Evolutionary conservation across 2,113 vertebrate genomes (phyloP).

Genomic region (Phalacrocorax brasilianus): DNA sequence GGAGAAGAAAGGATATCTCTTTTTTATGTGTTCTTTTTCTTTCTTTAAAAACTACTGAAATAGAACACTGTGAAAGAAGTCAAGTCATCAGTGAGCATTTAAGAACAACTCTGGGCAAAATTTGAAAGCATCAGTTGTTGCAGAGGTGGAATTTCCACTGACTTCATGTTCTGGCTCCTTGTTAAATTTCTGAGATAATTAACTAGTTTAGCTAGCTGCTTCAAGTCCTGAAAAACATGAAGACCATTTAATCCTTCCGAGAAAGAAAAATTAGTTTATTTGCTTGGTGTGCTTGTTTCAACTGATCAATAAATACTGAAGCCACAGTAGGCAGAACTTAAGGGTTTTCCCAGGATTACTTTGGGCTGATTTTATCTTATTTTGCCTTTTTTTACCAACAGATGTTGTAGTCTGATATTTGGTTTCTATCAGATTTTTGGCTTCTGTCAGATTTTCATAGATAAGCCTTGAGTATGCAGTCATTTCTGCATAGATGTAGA

Average conservation of each 20-base stretch:
- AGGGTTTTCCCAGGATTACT: neutral
- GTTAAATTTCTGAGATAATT: neutral
- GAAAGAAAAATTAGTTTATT: neutral
- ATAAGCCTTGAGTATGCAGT: neutral
- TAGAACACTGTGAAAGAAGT: conserved; percentile 11
- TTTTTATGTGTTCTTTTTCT: neutral
- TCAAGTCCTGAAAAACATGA: neutral
- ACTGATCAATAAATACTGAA: neutral
- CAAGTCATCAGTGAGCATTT: neutral
- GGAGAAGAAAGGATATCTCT: neutral
- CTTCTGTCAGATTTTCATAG: neutral
- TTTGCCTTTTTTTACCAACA: neutral
- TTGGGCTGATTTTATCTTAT: neutral
- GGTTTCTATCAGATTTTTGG: neutral
- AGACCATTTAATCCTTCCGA: neutral
- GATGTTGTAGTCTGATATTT: neutral
- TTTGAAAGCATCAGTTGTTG: neutral
- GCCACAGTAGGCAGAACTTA: neutral
- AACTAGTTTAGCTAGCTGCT: neutral
- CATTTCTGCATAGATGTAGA: neutral
- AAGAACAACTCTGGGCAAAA: neutral
- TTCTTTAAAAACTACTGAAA: conserved; percentile 5
- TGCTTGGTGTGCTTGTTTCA: neutral
- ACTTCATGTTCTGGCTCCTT: neutral
- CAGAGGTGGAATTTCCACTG: neutral